Percentiles rank a stretch among this genome's conserved stretches.
Evolutionary conservation across 2,797 vertebrate species (phyloP).

Genomic region (Eidolon dupreanum): DNA sequence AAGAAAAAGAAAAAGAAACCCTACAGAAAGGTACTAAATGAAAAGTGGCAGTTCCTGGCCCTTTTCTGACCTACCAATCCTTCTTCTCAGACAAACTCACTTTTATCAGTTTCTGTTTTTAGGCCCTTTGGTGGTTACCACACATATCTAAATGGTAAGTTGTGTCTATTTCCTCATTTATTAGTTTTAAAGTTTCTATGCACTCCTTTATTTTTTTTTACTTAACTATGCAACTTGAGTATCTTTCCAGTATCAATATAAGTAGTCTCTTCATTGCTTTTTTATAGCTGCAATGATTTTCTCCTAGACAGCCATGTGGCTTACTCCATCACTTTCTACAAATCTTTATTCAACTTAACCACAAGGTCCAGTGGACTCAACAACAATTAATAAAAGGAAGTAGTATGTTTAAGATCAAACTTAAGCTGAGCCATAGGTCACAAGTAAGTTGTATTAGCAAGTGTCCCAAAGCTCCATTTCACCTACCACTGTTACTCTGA

Average conservation of each 20-base stretch:
- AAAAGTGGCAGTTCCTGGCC: background rate
- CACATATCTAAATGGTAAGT: background rate
- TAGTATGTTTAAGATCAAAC: background rate
- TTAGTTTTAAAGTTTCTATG: background rate
- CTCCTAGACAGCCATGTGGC: background rate
- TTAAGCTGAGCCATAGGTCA: background rate
- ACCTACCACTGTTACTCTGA: background rate
- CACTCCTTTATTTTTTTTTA: background rate
- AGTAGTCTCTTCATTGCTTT: background rate
- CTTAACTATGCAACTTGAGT: background rate
- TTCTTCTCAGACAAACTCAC: slow-evolving; percentile 19
- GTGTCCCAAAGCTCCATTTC: background rate
- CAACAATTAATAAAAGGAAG: background rate
- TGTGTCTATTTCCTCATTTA: background rate
- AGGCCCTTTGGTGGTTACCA: background rate
- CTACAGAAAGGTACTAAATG: background rate
- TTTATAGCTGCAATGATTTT: background rate
- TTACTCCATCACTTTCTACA: background rate
- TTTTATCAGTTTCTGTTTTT: background rate
- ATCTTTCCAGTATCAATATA: background rate
- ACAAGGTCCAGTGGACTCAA: background rate
- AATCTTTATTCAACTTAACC: background rate
- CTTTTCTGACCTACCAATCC: background rate
- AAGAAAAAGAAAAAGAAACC: background rate
- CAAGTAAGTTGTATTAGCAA: background rate